A percentile compares a stretch with the other conserved stretches of the same genome.
Conservation (phyloP, 2,113 vertebrate species). For the Ifrita kowaldi region DNA sequence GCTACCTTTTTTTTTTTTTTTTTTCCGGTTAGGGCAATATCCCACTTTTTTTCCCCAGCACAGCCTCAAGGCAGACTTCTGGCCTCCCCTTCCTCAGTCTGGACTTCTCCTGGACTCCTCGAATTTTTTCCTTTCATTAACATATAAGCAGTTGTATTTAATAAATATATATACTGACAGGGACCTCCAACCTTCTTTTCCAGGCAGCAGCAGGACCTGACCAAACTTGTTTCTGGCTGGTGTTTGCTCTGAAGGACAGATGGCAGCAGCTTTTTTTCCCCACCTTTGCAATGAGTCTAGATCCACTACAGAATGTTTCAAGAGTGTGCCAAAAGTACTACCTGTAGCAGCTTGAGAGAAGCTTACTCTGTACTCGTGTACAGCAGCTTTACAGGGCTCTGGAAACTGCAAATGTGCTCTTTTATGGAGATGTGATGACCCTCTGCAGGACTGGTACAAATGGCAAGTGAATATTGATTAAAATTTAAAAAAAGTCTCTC, state of each 20-base stretch:
- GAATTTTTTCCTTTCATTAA: not conserved
- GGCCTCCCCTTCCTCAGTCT: not conserved
- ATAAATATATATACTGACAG: not conserved
- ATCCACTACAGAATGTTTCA: not conserved
- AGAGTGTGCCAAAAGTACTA: not conserved
- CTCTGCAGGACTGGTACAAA: not conserved
- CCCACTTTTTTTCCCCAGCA: not conserved
- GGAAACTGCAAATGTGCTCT: not conserved
- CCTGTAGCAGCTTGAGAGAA: not conserved
- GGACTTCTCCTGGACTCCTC: not conserved
- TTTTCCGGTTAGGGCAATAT: accelerated
- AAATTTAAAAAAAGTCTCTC: not conserved
- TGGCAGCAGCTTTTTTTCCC: not conserved
- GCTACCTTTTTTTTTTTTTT: not conserved
- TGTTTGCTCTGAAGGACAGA: not conserved
- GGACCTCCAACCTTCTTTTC: not conserved
- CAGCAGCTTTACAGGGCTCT: not conserved
- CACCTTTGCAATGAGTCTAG: not conserved
- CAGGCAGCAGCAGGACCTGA: not conserved
- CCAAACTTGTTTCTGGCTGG: not conserved
- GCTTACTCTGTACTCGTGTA: not conserved
- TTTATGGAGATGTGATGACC: not conserved
- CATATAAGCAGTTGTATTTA: not conserved
- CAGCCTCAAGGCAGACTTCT: not conserved
- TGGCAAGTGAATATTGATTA: not conserved